Conservation (phyloP, 1,140 invertebrate species). For the Ganaspis sp. region DNA sequence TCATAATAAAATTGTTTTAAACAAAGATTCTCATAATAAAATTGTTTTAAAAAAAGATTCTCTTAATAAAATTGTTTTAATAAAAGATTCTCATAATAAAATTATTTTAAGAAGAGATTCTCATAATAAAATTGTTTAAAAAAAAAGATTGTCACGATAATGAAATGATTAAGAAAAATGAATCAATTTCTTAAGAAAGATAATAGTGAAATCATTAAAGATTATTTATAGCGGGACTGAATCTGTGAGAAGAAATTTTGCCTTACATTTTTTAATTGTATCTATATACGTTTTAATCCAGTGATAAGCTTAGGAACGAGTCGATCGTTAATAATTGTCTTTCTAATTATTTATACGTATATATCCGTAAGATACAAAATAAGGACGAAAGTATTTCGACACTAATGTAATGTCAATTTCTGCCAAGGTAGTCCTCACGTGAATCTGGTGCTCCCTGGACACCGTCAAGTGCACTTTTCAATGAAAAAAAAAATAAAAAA, state of each 20-base stretch:
- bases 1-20: no score
- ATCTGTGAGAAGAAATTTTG: slow-evolving; percentile 69
- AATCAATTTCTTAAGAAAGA: not conserved
- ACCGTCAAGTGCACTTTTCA: slow-evolving; percentile 75
- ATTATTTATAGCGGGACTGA: slow-evolving; percentile 37
- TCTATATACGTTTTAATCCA: slow-evolving; percentile 67
- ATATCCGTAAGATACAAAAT: slow-evolving; percentile 46
- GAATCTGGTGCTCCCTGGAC: slow-evolving; percentile 73
- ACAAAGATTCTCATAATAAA: no score
- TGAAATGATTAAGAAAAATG: slow-evolving; percentile 12
- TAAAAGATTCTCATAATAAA: no score
- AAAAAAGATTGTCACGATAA: no score
- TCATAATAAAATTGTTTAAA: no score
- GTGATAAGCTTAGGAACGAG: slow-evolving; percentile 69
- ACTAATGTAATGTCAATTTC: slow-evolving; percentile 72
- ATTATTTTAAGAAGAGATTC: no score
- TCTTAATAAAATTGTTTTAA: no score
- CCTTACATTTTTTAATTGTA: slow-evolving; percentile 70
- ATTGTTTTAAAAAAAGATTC: no score
- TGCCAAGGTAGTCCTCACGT: slow-evolving; percentile 71
- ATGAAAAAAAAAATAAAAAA: slow-evolving; percentile 57
- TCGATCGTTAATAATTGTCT: slow-evolving; percentile 54
- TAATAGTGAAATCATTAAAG: no score
- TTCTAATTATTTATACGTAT: slow-evolving; percentile 56
- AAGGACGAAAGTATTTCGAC: slow-evolving; percentile 63